Base-by-base conservation (phyloP, 2,113 vertebrate species). In the Petaurus breviceps region DNA sequence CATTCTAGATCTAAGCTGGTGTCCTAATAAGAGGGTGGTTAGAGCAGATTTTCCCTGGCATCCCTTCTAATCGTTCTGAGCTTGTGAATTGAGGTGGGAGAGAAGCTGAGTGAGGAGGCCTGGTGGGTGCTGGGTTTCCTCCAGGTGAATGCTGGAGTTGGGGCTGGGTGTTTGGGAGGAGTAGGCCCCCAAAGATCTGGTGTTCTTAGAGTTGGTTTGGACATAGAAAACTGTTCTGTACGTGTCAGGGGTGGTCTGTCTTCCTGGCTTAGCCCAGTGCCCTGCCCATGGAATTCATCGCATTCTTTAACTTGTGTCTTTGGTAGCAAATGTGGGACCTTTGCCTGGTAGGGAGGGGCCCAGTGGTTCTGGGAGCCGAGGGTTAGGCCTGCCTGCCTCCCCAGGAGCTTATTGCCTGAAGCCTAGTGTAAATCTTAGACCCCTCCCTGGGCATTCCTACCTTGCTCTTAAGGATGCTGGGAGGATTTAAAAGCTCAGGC, bases 391-490 rank as follows among this genome's bases (percentile, higher is more conserved):
- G 12, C 51, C 53, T 0, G 3, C 12, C 49, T 23, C 50, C 26
- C 6, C 50, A 9, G 37, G 0, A 0, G 14, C 0, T 51, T 37
- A 0, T 0, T 6, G 14, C 8, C 49, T 0, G 5, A 0, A 25
- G n/a, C 22, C 51, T 50, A 0, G 7, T 4, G 7, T n/a, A 77
- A 11, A 0, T 84, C 43, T 0, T 0, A 9, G 0, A 3, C 92
- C 89, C 22, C 10, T 16, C 94, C 28, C 0, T 22, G 77, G 25
- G 28, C 8, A 0, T 0, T 4, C 7, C 54, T 25, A 0, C 50
- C 77, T 91, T 22, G 61, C 55, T 94, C 0, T 46, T 54, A 23
- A 91, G 49, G 90, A 57, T 46, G 90, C 90, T 1, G n/a, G 23
- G 50, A 47, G 89, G 96, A 93, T 96, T 77, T 89, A 95, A 5